These are phyloP conservation scores for Suncus etruscus DNA, from an alignment of 2,113 vertebrate species.

Conservation along the genomic window DNA sequence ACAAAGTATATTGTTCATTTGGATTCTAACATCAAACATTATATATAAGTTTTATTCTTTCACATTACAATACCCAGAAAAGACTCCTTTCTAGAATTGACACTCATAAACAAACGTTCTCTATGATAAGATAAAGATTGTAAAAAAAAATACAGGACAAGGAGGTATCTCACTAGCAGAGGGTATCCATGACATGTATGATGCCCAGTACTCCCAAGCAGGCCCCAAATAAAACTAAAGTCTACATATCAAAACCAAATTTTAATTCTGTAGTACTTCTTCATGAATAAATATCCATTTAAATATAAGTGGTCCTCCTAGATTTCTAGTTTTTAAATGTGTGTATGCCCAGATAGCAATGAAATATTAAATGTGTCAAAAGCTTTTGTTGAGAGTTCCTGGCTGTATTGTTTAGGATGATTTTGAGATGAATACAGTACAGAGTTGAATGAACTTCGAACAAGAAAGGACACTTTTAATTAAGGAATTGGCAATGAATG, in stretches of 20 bases:
- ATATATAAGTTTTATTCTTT: neutral
- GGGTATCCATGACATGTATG: too few relatives aligned
- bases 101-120: conserved; percentile 34
- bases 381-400: too few relatives aligned
- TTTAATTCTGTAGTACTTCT: neutral
- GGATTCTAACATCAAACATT: conserved; percentile 35
- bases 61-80: conserved; percentile 17
- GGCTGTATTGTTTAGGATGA: neutral
- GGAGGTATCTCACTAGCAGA: too few relatives aligned
- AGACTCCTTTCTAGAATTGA: neutral
- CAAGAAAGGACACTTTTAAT: conserved; percentile 6
- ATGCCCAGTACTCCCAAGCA: too few relatives aligned
- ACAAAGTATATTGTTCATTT: conserved; percentile 49
- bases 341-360: too few relatives aligned
- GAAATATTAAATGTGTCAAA: too few relatives aligned
- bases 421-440: neutral
- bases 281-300: neutral
- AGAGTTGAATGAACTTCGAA: conserved; percentile 16
- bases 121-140: conserved; percentile 1
- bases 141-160: too few relatives aligned
- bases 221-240: too few relatives aligned
- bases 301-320: neutral
- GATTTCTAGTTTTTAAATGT: neutral
- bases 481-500: conserved; percentile 34
- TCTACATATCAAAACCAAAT: neutral